Conservation (phyloP, 2,888 invertebrate species). For the Catocala nupta region DNA sequence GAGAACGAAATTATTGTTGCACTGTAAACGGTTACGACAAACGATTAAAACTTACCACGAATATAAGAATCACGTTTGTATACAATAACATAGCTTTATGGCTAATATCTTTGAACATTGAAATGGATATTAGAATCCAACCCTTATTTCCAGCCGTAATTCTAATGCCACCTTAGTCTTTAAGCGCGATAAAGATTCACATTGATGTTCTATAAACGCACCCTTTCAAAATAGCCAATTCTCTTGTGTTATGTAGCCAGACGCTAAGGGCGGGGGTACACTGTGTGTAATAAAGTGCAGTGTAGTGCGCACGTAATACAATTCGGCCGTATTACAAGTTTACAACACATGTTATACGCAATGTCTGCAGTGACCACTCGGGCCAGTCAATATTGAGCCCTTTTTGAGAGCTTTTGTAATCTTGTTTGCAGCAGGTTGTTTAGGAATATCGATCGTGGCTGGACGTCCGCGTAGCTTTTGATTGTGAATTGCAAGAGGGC, state of each 20-base stretch:
- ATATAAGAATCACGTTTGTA: slow-evolving; percentile 44
- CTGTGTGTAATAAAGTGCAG: slow-evolving; percentile 29
- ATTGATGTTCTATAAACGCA: slow-evolving; percentile 64
- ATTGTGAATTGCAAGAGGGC: too few relatives aligned
- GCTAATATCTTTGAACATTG: slow-evolving; percentile 63
- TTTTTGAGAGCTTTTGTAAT: slow-evolving; percentile 12
- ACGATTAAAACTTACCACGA: slow-evolving; percentile 81
- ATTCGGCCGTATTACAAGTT: slow-evolving; percentile 25
- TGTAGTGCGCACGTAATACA: slow-evolving; percentile 34
- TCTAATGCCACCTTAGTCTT: slow-evolving; percentile 65
- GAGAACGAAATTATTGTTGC: slow-evolving; percentile 83
- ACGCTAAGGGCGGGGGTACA: slow-evolving; percentile 40
- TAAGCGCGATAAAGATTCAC: slow-evolving; percentile 59
- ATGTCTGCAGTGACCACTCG: slow-evolving; percentile 8
- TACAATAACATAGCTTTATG: slow-evolving; percentile 63
- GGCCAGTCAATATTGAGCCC: neutral
- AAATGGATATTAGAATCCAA: slow-evolving; percentile 66
- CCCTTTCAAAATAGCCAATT: slow-evolving; percentile 70
- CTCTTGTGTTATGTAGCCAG: slow-evolving; percentile 58
- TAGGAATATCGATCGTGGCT: neutral
- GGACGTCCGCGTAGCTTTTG: neutral
- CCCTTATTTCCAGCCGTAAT: slow-evolving; percentile 65
- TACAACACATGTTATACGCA: slow-evolving; percentile 12
- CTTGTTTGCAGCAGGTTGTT: neutral
- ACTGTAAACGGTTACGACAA: slow-evolving; percentile 81